These are phyloP conservation scores for Diceros bicornis DNA, from an alignment of 2,797 vertebrate genomes.

Conservation along the genomic window DNA sequence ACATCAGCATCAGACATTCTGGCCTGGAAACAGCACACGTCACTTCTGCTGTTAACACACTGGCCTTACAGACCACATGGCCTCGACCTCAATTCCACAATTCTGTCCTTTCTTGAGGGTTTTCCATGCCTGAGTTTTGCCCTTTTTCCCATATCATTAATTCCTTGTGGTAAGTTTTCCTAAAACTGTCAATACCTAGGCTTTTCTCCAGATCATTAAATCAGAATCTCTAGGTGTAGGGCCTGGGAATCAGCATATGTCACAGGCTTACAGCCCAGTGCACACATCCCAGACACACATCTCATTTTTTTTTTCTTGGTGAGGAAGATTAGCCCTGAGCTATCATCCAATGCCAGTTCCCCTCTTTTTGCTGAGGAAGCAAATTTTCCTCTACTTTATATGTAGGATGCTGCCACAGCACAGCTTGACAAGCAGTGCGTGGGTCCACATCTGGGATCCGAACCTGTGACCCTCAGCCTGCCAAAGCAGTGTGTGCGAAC, in stretches of 20 bases:
- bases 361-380: too few relatives aligned
- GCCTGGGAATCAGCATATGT: background rate
- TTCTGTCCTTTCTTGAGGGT: background rate
- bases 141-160: background rate
- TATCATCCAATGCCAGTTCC: too few relatives aligned
- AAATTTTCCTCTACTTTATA: too few relatives aligned
- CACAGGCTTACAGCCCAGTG: too few relatives aligned
- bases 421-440: too few relatives aligned
- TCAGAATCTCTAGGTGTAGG: too few relatives aligned
- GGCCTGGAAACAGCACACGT: background rate
- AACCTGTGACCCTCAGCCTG: too few relatives aligned
- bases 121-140: background rate
- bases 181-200: background rate
- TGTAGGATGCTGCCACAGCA: too few relatives aligned
- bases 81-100: background rate
- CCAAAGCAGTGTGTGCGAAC: too few relatives aligned
- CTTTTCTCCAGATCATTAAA: background rate
- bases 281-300: background rate
- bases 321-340: too few relatives aligned
- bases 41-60: too few relatives aligned
- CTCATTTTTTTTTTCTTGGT: background rate
- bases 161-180: background rate
- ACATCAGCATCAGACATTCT: background rate
- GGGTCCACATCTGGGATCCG: too few relatives aligned
- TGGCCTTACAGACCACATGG: fast-evolving